phyloP scores from a whole-genome alignment of 2,797 vertebrate genomes.

The Crenuchus spilurus region DNA sequence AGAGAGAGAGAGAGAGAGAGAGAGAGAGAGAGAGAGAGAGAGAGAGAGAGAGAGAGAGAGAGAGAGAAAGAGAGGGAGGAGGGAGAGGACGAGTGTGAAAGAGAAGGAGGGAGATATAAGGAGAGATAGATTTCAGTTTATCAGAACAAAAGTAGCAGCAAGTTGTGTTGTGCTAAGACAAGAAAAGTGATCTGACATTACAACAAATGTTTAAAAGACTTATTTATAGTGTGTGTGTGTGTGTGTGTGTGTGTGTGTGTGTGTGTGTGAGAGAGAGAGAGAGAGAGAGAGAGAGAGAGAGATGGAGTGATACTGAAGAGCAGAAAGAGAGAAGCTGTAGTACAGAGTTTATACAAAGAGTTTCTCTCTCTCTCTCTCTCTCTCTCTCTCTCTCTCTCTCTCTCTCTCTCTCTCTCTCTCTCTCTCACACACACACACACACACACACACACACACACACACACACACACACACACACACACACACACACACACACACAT shows the following conservation, averaged over 20 bases:
- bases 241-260: too few species aligned
- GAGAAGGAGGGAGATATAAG: neutral
- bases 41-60: neutral
- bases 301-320: neutral
- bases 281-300: neutral
- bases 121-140: too few species aligned
- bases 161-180: too few species aligned
- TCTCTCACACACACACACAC: too few species aligned
- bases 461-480: neutral
- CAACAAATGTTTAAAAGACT: too few species aligned
- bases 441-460: neutral
- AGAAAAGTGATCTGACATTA: too few species aligned
- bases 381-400: too few species aligned
- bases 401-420: too few species aligned
- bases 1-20: slow-evolving; percentile 16
- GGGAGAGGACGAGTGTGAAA: neutral
- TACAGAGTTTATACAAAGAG: too few species aligned
- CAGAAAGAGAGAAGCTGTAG: neutral
- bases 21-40: slow-evolving; percentile 12
- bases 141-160: too few species aligned
- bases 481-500: neutral
- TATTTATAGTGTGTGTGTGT: too few species aligned
- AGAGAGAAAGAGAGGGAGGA: neutral
- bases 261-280: neutral
- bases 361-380: too few species aligned